Conservation (phyloP, 1,140 invertebrate species). For the Ruditapes philippinarum region DNA sequence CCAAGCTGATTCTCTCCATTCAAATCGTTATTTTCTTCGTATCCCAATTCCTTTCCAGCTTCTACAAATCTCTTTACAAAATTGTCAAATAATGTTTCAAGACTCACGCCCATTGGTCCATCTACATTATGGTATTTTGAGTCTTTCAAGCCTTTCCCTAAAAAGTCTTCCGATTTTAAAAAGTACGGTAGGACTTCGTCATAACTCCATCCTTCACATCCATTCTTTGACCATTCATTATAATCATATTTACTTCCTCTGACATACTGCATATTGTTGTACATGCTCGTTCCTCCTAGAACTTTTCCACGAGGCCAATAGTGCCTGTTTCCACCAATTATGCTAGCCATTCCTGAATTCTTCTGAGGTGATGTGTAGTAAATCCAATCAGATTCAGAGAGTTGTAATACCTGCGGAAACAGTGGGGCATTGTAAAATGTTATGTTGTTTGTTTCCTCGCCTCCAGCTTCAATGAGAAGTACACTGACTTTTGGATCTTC, state of each 20-base stretch:
- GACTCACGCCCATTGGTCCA: too few relatives aligned
- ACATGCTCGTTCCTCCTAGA: neutral
- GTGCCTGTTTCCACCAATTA: neutral
- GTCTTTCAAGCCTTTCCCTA: neutral
- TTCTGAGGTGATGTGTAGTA: slow-evolving; percentile 96
- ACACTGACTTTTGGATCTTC: slow-evolving; percentile 92
- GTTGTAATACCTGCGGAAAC: slow-evolving; percentile 13
- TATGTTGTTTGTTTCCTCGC: slow-evolving; percentile 95
- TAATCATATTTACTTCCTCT: slow-evolving; percentile 96
- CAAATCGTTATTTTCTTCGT: slow-evolving; percentile 9
- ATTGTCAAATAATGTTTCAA: slow-evolving; percentile 16
- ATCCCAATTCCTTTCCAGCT: slow-evolving; percentile 9
- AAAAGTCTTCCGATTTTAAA: slow-evolving; percentile 3
- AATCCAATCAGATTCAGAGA: slow-evolving; percentile 92
- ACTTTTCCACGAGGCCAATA: slow-evolving; percentile 91
- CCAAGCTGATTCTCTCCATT: slow-evolving; percentile 48
- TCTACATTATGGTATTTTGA: neutral
- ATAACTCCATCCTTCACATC: slow-evolving; percentile 22
- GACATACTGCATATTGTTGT: slow-evolving; percentile 90
- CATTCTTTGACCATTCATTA: slow-evolving; percentile 90
- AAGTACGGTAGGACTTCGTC: slow-evolving; percentile 40
- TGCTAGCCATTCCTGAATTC: neutral
- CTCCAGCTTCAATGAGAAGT: slow-evolving; percentile 95
- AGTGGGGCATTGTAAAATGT: slow-evolving; percentile 87
- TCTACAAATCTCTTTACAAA: slow-evolving; percentile 18